Evolutionary conservation across 1,140 invertebrate species (phyloP).

Genomic region (Drosophila navojoa): DNA sequence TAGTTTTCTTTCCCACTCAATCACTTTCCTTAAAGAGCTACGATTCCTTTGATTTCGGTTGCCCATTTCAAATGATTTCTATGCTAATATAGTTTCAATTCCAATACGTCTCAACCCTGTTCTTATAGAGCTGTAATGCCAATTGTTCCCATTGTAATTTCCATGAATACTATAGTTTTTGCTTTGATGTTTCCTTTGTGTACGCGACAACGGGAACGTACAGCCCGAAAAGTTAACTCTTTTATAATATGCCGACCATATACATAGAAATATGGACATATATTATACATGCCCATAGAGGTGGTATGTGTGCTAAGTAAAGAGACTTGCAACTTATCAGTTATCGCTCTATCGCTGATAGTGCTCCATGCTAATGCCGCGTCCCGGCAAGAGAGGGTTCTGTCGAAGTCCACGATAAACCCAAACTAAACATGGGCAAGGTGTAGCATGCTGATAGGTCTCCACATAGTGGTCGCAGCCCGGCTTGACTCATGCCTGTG

Average conservation of each 20-base stretch:
- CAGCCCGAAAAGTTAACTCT: slow-evolving; percentile 4
- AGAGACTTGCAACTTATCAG: slow-evolving; percentile 39
- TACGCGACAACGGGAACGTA: slow-evolving; percentile 52
- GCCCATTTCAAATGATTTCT: too few species aligned
- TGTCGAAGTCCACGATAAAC: slow-evolving; percentile 46
- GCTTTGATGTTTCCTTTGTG: slow-evolving; percentile 4
- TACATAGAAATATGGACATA: background rate
- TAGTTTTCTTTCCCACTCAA: too few species aligned
- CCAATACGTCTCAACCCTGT: too few species aligned
- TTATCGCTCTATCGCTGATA: slow-evolving; percentile 31
- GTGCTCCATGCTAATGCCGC: slow-evolving; percentile 33
- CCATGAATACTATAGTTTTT: background rate
- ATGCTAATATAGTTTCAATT: too few species aligned
- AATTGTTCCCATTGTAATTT: slow-evolving; percentile 3
- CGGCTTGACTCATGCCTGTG: slow-evolving; percentile 29
- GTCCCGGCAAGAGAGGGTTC: slow-evolving; percentile 8
- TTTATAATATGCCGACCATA: background rate
- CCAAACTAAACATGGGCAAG: slow-evolving; percentile 30
- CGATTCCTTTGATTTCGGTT: too few species aligned
- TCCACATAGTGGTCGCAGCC: background rate
- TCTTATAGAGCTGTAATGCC: too few species aligned
- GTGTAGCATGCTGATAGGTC: slow-evolving; percentile 20
- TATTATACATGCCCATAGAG: background rate
- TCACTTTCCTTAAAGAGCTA: too few species aligned
- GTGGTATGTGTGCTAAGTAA: slow-evolving; percentile 22